Base-by-base conservation (phyloP, 2,888 invertebrate genomes). In the Chesias legatella region DNA sequence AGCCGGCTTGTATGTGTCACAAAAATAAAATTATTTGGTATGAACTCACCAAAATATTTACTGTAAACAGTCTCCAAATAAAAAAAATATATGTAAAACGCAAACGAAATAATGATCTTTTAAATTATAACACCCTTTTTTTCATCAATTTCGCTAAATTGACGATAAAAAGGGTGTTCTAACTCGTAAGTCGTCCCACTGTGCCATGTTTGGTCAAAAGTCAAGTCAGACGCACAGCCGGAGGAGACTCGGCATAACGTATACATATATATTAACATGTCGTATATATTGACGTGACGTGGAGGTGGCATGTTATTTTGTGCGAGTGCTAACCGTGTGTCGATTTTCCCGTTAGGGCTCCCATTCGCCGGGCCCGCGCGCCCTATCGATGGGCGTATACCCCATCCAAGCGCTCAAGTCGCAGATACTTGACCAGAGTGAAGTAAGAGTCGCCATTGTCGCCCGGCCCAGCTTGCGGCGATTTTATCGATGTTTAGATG, bases 301-400 rank as follows among this genome's bases (percentile, higher is more conserved):
- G 73, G 62, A 63, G 73, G 66, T 62, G 64, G 84, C 85, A 85
- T 85, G 84, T 73, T 58, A 60, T 81, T 72, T 80, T 82, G 82
- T 86, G 88, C 89, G 85, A 90, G 89, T 90, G 91, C 91, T 86
- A 89, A 90, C 89, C 73, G 85, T 85, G 79, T 85, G 77, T 72
- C 81, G 89, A 83, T 82, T 86, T 84, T 82, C 80, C 79, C 72
- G 79, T 77, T 89, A 96, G 96, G 96, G 96, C 89, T 93, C 95
- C 76, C 95, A 95, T 89, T 96, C 96, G 86, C 96, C 96, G 82
- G 95, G 95, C 90, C 95, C 95, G 84, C 94, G 96, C 83, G 94
- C 94, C 80, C 92, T 95, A 69, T 94, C 95, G 69, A 94, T 95
- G 94, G 96, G 96, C 74, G 92, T 94, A 80, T 96, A 93, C 90